Percentiles rank a stretch among this genome's conserved stretches.
Evolutionary conservation across 2,888 invertebrate species (phyloP).

Genomic region (Agrochola macilenta): DNA sequence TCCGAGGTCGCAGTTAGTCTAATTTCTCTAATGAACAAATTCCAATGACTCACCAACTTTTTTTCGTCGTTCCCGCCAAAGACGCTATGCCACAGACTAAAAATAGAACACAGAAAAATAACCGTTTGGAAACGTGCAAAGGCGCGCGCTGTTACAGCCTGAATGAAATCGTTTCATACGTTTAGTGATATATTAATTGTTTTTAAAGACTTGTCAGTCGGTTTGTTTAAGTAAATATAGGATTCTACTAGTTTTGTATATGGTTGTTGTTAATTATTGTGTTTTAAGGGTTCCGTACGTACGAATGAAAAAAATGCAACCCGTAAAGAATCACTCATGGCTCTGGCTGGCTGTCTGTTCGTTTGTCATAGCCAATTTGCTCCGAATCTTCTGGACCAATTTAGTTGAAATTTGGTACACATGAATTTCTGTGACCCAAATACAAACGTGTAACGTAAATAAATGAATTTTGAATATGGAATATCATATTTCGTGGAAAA

Average conservation of each 20-base stretch:
- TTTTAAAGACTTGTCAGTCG: background rate
- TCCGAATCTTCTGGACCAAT: too few relatives aligned
- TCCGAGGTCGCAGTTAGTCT: too few relatives aligned
- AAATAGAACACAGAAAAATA: conserved; percentile 26
- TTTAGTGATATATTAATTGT: conserved; percentile 33
- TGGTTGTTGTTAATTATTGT: background rate
- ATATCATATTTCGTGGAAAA: too few relatives aligned
- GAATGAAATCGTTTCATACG: conserved; percentile 31
- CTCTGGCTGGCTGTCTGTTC: too few relatives aligned
- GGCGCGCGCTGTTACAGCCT: conserved; percentile 3
- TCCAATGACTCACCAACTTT: conserved; percentile 41
- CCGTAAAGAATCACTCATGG: too few relatives aligned
- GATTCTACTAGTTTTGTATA: conserved; percentile 9
- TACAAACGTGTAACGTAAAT: too few relatives aligned
- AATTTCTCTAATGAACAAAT: background rate
- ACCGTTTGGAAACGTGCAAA: conserved; percentile 39
- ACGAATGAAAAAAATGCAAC: too few relatives aligned
- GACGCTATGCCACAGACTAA: conserved; percentile 59
- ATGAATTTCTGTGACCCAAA: too few relatives aligned
- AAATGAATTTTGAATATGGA: too few relatives aligned
- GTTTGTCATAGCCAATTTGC: too few relatives aligned
- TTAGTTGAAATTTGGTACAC: too few relatives aligned
- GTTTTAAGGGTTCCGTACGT: too few relatives aligned
- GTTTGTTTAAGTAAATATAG: conserved; percentile 24
- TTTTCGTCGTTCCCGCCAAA: conserved; percentile 56